phyloP scores from a whole-genome alignment of 53 echinoderm and acorn worm species.

The Echinarachnius parma region DNA sequence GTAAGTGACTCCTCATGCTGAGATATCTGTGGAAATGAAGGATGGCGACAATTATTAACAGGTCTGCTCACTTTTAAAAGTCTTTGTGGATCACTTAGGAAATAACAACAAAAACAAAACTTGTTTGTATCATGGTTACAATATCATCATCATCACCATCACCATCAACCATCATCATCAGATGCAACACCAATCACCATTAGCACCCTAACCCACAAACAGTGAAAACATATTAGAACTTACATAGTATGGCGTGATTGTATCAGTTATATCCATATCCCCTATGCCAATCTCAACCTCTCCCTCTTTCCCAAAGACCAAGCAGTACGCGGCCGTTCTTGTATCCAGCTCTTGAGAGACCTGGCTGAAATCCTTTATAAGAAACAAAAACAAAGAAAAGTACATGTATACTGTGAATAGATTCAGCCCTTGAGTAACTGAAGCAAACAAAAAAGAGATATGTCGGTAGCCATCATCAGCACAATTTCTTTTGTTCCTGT shows the following conservation, averaged over 20 bases:
- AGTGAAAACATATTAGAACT: conserved; percentile 26
- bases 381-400: not conserved
- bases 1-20: conserved; percentile 45
- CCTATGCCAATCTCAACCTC: conserved; percentile 78
- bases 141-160: no score
- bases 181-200: no score
- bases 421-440: no score
- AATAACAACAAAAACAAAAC: no score
- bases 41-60: no score
- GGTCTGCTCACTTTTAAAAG: no score
- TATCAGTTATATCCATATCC: conserved; percentile 66
- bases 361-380: conserved; percentile 35
- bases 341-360: conserved; percentile 25
- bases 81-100: no score
- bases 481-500: no score
- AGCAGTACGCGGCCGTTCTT: conserved; percentile 69
- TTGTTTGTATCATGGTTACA: no score
- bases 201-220: not conserved
- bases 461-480: no score
- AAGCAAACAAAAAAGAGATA: no score
- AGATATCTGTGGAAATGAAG: conserved; percentile 47
- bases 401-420: not conserved
- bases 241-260: conserved; percentile 77
- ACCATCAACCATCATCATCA: no score
- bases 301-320: conserved; percentile 61